These are phyloP conservation scores for Lasaia peninsularis DNA, from an alignment of 1,140 invertebrate species.

Conservation along the genomic window DNA sequence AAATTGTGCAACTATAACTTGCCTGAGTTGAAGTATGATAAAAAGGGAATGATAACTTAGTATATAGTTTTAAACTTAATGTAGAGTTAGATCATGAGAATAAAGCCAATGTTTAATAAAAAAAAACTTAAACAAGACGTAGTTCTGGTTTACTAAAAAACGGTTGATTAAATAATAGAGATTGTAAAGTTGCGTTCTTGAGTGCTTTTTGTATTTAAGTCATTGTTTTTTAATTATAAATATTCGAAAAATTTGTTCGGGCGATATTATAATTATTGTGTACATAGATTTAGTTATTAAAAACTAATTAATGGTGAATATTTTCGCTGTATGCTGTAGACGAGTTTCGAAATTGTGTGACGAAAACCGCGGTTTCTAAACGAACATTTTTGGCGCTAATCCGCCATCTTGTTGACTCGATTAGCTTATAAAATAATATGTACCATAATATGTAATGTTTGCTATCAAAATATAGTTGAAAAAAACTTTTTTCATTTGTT, in stretches of 20 bases:
- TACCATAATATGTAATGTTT: constrained; percentile 22
- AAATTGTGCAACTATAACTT: background rate
- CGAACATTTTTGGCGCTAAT: constrained; percentile 14
- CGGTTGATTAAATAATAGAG: constrained; percentile 44
- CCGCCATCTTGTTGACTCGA: constrained; percentile 25
- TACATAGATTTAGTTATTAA: constrained; percentile 18
- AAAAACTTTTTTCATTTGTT: constrained; percentile 19
- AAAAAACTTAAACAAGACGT: too few species aligned
- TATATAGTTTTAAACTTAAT: too few species aligned
- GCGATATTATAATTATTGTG: constrained; percentile 28
- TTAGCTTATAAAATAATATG: constrained; percentile 21
- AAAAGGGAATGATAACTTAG: background rate
- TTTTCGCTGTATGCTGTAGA: constrained; percentile 48
- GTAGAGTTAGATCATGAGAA: background rate
- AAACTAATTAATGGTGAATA: constrained; percentile 32
- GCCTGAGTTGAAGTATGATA: background rate
- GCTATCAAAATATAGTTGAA: constrained; percentile 24
- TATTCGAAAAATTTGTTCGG: constrained; percentile 33
- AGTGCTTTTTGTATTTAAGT: constrained; percentile 50
- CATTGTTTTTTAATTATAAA: constrained; percentile 27
- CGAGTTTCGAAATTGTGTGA: constrained; percentile 35
- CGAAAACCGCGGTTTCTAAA: constrained; percentile 34
- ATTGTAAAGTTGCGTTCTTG: constrained; percentile 54
- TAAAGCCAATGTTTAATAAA: too few species aligned
- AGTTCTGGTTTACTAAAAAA: constrained; percentile 16